These are phyloP conservation scores for Agrochola lychnidis DNA, from an alignment of 2,888 invertebrate species.

Conservation along the genomic window DNA sequence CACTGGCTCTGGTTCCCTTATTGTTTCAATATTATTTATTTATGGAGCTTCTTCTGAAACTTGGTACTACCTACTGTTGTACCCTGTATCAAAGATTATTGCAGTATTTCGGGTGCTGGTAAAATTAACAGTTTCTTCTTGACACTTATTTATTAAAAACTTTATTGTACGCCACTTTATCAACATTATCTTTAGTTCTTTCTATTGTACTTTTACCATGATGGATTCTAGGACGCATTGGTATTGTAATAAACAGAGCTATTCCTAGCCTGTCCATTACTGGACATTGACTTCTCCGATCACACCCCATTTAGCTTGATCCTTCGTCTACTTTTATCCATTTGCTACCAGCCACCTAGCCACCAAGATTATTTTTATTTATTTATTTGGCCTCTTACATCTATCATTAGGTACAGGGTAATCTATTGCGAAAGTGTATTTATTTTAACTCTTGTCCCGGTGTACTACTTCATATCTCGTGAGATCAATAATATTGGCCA, in stretches of 20 bases:
- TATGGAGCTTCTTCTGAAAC: not conserved
- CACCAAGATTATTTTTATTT: no score
- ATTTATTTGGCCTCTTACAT: no score
- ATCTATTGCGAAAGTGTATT: no score
- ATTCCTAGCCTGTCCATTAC: not conserved
- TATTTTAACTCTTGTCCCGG: no score
- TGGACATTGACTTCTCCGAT: no score
- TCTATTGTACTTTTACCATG: no score
- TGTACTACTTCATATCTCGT: no score
- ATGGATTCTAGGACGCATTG: not conserved
- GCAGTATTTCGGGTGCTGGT: no score
- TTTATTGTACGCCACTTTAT: no score
- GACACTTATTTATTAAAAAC: not conserved
- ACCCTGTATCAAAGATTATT: not conserved
- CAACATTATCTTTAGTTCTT: no score
- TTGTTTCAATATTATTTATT: constrained; percentile 8
- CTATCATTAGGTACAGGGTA: no score
- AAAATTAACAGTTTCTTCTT: not conserved
- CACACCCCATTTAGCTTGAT: not conserved
- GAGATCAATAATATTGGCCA: no score
- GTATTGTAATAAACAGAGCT: not conserved
- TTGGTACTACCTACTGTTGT: not conserved
- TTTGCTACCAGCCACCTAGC: not conserved
- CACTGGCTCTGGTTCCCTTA: constrained; percentile 10
- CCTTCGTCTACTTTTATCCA: not conserved